Evolutionary conservation across 1,140 invertebrate genomes (phyloP).

Genomic region (Drosophila nannoptera): DNA sequence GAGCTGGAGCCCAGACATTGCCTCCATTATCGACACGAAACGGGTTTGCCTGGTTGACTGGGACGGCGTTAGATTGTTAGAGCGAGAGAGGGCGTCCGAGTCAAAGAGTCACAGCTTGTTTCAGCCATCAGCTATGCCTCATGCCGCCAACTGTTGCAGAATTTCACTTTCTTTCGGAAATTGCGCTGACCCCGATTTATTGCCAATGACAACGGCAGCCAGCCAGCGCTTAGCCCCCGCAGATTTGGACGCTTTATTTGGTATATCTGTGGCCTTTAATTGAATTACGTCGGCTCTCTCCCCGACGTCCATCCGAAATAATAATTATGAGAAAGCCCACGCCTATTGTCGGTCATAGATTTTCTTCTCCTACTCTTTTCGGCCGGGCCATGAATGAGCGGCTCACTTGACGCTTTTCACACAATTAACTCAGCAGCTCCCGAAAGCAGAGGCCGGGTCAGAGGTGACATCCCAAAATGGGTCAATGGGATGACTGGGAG

Average conservation of each 20-base stretch:
- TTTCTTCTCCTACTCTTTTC: slow-evolving; percentile 31
- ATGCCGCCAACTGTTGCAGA: slow-evolving; percentile 62
- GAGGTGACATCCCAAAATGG: slow-evolving; percentile 22
- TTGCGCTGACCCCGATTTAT: slow-evolving; percentile 72
- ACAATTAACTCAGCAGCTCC: slow-evolving; percentile 39
- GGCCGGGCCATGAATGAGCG: slow-evolving; percentile 34
- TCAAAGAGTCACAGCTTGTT: not conserved
- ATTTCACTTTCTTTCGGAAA: slow-evolving; percentile 76
- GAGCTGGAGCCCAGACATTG: slow-evolving; percentile 28
- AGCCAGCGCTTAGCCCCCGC: slow-evolving; percentile 34
- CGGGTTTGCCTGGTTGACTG: slow-evolving; percentile 29
- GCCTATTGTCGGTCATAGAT: slow-evolving; percentile 57
- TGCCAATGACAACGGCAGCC: slow-evolving; percentile 46
- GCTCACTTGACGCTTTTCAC: slow-evolving; percentile 27
- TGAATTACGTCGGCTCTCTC: slow-evolving; percentile 64
- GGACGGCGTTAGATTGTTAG: not conserved
- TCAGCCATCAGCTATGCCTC: slow-evolving; percentile 17
- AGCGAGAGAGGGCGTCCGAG: not conserved
- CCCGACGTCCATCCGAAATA: slow-evolving; percentile 34
- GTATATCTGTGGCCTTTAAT: slow-evolving; percentile 52
- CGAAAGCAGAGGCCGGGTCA: slow-evolving; percentile 15
- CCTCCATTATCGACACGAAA: slow-evolving; percentile 71
- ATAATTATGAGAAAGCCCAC: slow-evolving; percentile 73
- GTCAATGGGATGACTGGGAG: slow-evolving; percentile 6
- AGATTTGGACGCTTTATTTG: slow-evolving; percentile 55